Percentiles rank a stretch among this genome's conserved stretches.
phyloP scores from a whole-genome alignment of 2,113 vertebrate genomes.

The Rhinolophus ferrumequinum region DNA sequence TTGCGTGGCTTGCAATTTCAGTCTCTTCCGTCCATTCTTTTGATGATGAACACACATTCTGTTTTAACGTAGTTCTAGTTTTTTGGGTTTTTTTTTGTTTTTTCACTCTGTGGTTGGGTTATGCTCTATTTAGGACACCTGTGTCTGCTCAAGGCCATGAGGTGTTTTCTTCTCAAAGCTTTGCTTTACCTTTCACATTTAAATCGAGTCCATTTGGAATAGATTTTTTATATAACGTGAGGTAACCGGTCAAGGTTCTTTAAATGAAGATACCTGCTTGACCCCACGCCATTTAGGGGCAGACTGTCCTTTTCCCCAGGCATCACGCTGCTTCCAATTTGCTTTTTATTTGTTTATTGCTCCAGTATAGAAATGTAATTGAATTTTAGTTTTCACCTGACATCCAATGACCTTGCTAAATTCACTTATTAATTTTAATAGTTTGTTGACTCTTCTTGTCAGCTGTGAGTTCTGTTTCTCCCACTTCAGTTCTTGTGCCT shows the following conservation, averaged over 20 bases:
- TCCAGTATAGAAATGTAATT: neutral
- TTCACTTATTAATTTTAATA: too few species aligned
- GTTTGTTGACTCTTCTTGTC: neutral
- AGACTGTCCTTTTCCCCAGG: neutral
- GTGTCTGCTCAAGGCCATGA: neutral
- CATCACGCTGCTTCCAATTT: accelerated
- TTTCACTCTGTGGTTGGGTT: neutral
- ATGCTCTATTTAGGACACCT: neutral
- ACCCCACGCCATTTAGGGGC: accelerated
- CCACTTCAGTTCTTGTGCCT: too few species aligned
- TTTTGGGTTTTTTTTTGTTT: neutral
- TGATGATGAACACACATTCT: neutral
- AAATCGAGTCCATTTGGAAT: neutral
- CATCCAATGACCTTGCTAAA: neutral
- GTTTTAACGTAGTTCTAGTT: accelerated
- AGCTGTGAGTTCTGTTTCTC: neutral
- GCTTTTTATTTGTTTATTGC: neutral
- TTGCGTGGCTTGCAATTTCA: too few species aligned
- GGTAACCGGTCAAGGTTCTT: neutral
- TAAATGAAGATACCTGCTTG: accelerated
- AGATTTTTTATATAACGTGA: too few species aligned
- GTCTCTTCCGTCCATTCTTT: neutral
- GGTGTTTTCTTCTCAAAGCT: neutral
- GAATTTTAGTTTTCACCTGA: neutral
- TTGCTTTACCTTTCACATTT: neutral